Base-by-base conservation (phyloP, 2,888 invertebrate species). In the Tortricodes alternella region DNA sequence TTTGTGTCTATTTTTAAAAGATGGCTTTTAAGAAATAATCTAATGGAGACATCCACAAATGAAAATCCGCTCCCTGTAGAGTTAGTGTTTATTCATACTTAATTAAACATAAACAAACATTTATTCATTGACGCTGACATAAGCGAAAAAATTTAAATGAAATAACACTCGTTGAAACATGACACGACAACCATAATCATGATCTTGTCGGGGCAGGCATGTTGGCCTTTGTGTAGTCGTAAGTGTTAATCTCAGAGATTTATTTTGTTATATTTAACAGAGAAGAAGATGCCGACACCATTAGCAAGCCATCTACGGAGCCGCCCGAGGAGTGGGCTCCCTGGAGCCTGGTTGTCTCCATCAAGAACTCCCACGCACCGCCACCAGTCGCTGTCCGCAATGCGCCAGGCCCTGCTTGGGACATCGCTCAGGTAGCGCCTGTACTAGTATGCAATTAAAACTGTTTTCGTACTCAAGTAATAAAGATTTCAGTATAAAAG, bases 361-460 rank as follows among this genome's bases (percentile, higher is more conserved):
- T 74, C 18, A 86, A 82, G 61, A 89, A 80, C 61, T 78, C 85
- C 0, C 80, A 83, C 58, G 87, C 88, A 1, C 89, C 88, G 2
- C 80, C 89, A 3, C 89, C 90, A 0, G 88, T 89, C 27, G 56
- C 78, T 19, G 72, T 89, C 24, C 80, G 73, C 61, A 76, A 81
- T 3, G 59, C 80, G 0, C 80, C 83, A 0, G 89, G 89, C 9
- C 90, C 88, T 0, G 82, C 77, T 3, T 90, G 90, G 90, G 90
- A 89, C 51, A 85, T 90, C 50, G 81, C 71, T 61, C 83, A 89
- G 80, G 89, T 87, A 6, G n/a, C n/a, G n/a, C n/a, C n/a, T n/a
- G n/a, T n/a, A n/a, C n/a, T n/a, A n/a, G n/a, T n/a, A n/a, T n/a
- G n/a, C n/a, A n/a, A n/a, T n/a, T n/a, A n/a, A n/a, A n/a, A n/a